Percentiles rank a stretch among this genome's conserved stretches.
phyloP scores from a whole-genome alignment of 2,797 vertebrate genomes.

The Enteromius radiatus region DNA sequence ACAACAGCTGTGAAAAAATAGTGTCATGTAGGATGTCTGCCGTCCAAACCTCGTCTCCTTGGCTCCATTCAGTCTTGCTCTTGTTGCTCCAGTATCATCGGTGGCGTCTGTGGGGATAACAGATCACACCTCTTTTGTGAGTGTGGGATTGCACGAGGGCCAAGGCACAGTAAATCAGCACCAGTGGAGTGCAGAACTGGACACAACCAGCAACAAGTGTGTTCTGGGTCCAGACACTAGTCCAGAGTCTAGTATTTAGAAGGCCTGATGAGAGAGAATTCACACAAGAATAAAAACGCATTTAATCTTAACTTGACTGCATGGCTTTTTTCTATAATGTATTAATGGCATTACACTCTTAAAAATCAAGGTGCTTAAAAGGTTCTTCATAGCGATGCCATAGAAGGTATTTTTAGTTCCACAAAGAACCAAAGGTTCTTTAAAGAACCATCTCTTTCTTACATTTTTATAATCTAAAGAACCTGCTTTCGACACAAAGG shows the following conservation, averaged over 20 bases:
- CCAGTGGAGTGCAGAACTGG: neutral
- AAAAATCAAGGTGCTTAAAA: no score
- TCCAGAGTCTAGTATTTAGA: neutral
- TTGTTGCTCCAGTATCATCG: conserved; percentile 33
- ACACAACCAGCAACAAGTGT: conserved; percentile 25
- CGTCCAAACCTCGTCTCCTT: conserved; percentile 54
- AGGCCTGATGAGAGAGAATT: neutral
- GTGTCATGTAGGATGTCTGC: conserved; percentile 43
- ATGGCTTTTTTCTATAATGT: neutral
- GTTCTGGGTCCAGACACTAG: conserved; percentile 7
- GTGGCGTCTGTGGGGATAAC: conserved; percentile 54
- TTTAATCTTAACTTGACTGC: neutral
- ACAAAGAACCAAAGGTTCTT: no score
- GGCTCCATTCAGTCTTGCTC: conserved; percentile 51
- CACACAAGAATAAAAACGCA: neutral
- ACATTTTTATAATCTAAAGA: no score
- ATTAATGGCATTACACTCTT: neutral
- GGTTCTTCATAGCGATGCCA: no score
- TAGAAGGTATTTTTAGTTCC: no score
- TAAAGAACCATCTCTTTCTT: no score
- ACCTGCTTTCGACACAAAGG: no score
- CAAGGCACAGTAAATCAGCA: conserved; percentile 57
- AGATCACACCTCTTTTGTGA: conserved; percentile 56
- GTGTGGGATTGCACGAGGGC: conserved; percentile 50
- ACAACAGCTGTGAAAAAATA: conserved; percentile 38